Evolutionary conservation across 2,888 invertebrate genomes (phyloP).

Genomic region (Drosophila picticornis): DNA sequence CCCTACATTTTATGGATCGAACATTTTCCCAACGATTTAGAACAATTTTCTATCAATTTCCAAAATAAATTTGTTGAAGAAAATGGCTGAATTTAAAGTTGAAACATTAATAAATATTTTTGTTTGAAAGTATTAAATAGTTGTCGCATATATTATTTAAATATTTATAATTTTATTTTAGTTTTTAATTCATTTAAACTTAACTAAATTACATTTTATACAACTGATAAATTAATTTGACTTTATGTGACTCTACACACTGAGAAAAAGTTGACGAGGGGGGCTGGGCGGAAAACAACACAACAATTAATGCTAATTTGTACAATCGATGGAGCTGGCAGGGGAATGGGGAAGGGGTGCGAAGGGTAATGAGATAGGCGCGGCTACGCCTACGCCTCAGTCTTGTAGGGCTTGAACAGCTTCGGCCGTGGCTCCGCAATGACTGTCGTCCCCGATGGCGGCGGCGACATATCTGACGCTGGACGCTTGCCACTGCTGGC

Average conservation of each 20-base stretch:
- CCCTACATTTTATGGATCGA: background rate
- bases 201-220: constrained; percentile 48
- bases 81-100: background rate
- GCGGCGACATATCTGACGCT: constrained; percentile 75
- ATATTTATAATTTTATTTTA: constrained; percentile 52
- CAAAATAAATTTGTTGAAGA: background rate
- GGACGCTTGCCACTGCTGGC: constrained; percentile 74
- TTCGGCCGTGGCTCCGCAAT: constrained; percentile 87
- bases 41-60: background rate
- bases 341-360: too few species aligned
- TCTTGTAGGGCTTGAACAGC: constrained; percentile 91
- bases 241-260: constrained; percentile 61
- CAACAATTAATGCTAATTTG: constrained; percentile 72
- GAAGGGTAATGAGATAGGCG: background rate
- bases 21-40: too few species aligned
- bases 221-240: constrained; percentile 51
- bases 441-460: constrained; percentile 61
- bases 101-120: background rate
- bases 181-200: constrained; percentile 32
- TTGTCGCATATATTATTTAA: constrained; percentile 22
- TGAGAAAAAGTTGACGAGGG: constrained; percentile 12
- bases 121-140: background rate
- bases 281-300: background rate
- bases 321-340: constrained; percentile 60
- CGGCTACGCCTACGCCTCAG: constrained; percentile 77